Evolutionary conservation across 2,888 invertebrate genomes (phyloP).

Genomic region (Emesis furor): DNA sequence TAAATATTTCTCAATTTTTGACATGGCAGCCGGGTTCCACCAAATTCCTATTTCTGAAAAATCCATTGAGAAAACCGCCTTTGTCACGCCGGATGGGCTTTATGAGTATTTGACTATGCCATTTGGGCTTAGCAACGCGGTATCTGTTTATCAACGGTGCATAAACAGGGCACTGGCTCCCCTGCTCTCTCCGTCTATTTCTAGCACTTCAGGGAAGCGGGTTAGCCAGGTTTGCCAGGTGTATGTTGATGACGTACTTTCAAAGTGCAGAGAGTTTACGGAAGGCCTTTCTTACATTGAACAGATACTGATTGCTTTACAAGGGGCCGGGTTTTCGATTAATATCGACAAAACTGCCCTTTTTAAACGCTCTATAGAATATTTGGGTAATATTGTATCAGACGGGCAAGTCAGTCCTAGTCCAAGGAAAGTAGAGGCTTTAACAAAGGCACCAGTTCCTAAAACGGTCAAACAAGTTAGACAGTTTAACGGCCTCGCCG

Average conservation of each 20-base stretch:
- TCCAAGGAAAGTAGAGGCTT: slow-evolving; percentile 74
- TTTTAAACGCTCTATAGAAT: slow-evolving; percentile 73
- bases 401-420: slow-evolving; percentile 74
- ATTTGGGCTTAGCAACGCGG: too few relatives aligned
- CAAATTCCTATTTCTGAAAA: too few relatives aligned
- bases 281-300: slow-evolving; percentile 63
- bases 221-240: slow-evolving; percentile 58
- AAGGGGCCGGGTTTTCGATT: slow-evolving; percentile 68
- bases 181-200: background rate
- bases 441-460: slow-evolving; percentile 73
- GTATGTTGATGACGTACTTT: slow-evolving; percentile 75
- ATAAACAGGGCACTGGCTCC: slow-evolving; percentile 54
- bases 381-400: slow-evolving; percentile 72
- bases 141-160: slow-evolving; percentile 70
- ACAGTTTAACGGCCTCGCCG: slow-evolving; percentile 69
- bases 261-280: slow-evolving; percentile 47
- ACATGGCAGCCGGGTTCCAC: too few relatives aligned
- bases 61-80: too few relatives aligned
- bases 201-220: background rate
- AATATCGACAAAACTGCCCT: slow-evolving; percentile 67
- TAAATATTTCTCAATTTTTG: too few relatives aligned
- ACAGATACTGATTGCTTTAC: slow-evolving; percentile 65
- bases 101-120: too few relatives aligned
- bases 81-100: too few relatives aligned
- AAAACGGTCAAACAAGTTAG: slow-evolving; percentile 69